These are phyloP conservation scores for Gavialis gangeticus DNA, from an alignment of 2,113 vertebrate species.

Conservation along the genomic window DNA sequence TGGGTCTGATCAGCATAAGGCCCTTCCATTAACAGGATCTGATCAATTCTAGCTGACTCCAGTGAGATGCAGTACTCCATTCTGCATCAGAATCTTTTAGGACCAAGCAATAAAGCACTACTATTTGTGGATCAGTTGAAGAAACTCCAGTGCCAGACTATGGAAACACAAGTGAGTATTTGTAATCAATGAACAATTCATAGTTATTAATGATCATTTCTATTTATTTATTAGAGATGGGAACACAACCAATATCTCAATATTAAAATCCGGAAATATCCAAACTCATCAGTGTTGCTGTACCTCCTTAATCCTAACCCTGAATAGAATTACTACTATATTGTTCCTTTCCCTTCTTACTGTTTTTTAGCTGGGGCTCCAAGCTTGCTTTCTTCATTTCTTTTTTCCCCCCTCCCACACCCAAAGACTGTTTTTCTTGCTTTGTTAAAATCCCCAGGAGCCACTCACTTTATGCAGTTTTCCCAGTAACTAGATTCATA, in stretches of 20 bases:
- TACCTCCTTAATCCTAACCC: neutral
- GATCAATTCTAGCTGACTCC: neutral
- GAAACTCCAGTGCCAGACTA: neutral
- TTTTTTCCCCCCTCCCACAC: neutral
- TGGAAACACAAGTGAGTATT: neutral
- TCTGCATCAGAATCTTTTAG: neutral
- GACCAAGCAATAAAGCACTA: neutral
- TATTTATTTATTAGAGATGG: neutral
- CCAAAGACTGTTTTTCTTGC: neutral
- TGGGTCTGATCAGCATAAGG: too few relatives aligned
- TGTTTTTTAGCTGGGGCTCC: neutral
- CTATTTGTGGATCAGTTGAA: neutral
- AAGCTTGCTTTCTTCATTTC: neutral
- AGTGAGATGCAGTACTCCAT: neutral
- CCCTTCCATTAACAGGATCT: too few relatives aligned
- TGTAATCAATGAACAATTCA: neutral
- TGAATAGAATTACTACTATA: neutral
- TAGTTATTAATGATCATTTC: neutral
- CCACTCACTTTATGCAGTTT: neutral
- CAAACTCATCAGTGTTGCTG: neutral
- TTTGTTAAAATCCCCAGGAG: neutral
- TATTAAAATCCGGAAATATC: neutral
- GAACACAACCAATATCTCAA: neutral
- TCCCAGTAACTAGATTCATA: neutral
- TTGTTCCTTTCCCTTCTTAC: neutral